phyloP scores from a whole-genome alignment of 2,113 vertebrate genomes.

The Gambusia affinis region DNA sequence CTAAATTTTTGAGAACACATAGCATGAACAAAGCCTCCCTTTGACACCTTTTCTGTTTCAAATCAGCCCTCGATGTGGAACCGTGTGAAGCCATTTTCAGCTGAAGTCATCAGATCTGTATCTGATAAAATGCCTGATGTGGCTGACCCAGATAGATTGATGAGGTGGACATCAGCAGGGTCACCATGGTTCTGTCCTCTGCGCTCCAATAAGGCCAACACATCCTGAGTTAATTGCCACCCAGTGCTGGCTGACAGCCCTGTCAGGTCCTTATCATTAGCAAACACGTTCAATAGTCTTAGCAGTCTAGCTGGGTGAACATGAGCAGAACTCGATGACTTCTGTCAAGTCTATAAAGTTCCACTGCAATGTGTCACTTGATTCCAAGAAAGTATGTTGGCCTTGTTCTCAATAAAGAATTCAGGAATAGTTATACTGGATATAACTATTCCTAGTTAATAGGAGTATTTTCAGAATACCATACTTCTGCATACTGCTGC shows the following conservation, averaged over 20 bases:
- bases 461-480: too few relatives aligned
- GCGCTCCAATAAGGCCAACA: conserved; percentile 13
- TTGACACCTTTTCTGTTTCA: background rate
- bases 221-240: conserved; percentile 25
- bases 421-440: background rate
- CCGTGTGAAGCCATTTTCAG: background rate
- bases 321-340: background rate
- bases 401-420: background rate
- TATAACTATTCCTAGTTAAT: too few relatives aligned
- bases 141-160: background rate
- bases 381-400: background rate
- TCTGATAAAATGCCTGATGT: background rate
- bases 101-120: background rate
- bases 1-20: background rate
- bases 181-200: conserved; percentile 21
- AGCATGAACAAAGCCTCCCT: background rate
- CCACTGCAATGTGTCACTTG: background rate
- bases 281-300: conserved; percentile 31
- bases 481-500: too few relatives aligned
- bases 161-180: conserved; percentile 19
- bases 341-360: conserved; percentile 1
- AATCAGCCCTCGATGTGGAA: background rate
- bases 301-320: conserved; percentile 1
- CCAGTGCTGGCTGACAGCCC: conserved; percentile 4
- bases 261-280: conserved; percentile 46